Conservation (phyloP, 2,888 invertebrate species). For the Heliconius aoede region DNA sequence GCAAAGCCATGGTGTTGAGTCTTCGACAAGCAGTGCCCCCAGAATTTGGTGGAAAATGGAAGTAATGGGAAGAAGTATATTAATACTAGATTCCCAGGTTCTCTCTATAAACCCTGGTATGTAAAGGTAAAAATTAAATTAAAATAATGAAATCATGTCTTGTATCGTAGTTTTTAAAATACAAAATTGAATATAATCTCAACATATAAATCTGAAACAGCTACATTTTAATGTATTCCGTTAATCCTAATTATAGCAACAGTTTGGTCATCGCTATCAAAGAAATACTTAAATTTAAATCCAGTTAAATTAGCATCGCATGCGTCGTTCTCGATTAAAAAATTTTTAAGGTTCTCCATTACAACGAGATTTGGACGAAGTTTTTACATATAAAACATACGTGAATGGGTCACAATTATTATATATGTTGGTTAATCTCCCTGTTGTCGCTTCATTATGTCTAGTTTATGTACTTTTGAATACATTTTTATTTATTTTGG, state of each 20-base stretch:
- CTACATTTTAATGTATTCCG: neutral
- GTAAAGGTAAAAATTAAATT: too few species aligned
- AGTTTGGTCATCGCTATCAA: constrained; percentile 16
- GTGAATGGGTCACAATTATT: constrained; percentile 29
- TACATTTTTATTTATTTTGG: too few species aligned
- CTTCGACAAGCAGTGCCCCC: neutral
- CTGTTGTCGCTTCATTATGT: neutral
- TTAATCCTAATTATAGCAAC: neutral
- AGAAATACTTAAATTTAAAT: constrained; percentile 31
- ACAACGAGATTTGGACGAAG: constrained; percentile 34
- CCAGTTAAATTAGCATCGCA: constrained; percentile 18
- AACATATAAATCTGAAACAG: neutral
- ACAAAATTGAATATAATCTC: neutral
- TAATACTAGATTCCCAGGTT: neutral
- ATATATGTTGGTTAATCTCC: constrained; percentile 32
- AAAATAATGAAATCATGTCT: too few species aligned
- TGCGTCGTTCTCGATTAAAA: constrained; percentile 22
- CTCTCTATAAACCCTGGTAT: neutral
- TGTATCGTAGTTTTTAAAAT: neutral
- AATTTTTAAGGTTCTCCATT: constrained; percentile 33
- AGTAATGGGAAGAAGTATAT: neutral
- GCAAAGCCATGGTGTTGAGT: neutral
- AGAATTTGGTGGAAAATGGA: neutral
- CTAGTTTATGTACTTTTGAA: neutral
- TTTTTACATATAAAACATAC: constrained; percentile 37